Evolutionary conservation across 2,113 vertebrate genomes (phyloP), one percentile per base, ranked within the genome.

Genomic region (Carassius auratus): DNA sequence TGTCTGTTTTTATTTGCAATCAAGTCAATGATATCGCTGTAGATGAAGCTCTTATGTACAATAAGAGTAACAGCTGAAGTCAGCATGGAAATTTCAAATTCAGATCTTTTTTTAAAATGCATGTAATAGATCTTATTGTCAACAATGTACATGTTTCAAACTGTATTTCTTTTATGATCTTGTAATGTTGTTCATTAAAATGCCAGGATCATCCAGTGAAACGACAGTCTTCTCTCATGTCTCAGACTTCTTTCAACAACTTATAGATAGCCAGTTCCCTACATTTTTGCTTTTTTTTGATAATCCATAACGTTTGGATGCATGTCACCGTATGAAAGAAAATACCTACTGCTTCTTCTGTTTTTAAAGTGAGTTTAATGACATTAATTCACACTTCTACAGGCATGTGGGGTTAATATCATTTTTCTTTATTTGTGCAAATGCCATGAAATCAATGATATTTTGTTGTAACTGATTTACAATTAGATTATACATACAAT

Each of bases 391-490:
- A 26, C 13, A 50, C 74, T 26, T 50, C 5, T 76, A 76, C 48
- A 33, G 1, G 45, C 74, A 30, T 45, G 66, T 86, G 88, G 87
- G 90, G 89, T 93, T 94, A 93, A 89, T 89, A 78, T 84, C 64
- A 89, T 89, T 30, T 30, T 87, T 90, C 8, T 94, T 94, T 94
- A 93, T 94, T 94, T 93, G 91, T 91, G 89, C 90, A 94, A 93
- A 92, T 92, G 92, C 91, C 90, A 90, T 89, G 88, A 88, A 91
- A 91, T 87, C 90, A 83, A 83, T 88, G 86, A 88, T 88, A 90
- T 88, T 91, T 80, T 81, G 85, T 59, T 90, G 90, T 87, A 82
- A 90, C 87, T 87, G 92, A 94, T 92, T 94, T 92, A 94, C 93
- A 94, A 89, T 91, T 90, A 89, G 83, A 88, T 93, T 92, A 91